Evolutionary conservation across 2,113 vertebrate genomes (phyloP), one percentile per base, ranked within the genome.

Genomic region (Malurus cyaneus): DNA sequence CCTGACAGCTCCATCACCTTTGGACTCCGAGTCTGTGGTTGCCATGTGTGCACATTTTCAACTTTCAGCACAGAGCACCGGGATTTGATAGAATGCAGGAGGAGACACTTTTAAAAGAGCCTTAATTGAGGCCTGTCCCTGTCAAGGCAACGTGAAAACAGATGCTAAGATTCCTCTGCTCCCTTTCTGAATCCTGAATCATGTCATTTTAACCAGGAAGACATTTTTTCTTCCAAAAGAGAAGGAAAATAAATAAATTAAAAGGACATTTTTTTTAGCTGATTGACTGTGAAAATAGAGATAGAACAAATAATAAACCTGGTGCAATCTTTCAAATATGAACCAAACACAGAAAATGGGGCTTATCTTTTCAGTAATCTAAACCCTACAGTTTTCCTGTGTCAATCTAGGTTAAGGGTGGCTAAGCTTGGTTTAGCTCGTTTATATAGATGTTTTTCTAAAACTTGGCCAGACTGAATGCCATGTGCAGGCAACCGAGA

Each of bases 1-100:
- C 81, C 74, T 93, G 82, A 89, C 90, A 94, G 82, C 53, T 74
- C 90, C 7, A 2, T 41, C 89, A 64, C 66, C 81, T 92, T 93
- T 80, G 76, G 64, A 50, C 85, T 32, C 9, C 0, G 16, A 67
- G 47, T 53, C 71, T 92, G 82, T 14, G 20, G 31, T 67, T 60
- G 57, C 61, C 42, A 19, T 81, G 71, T 80, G 76, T 49, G 76
- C 53, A 29, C 67, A 65, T 28, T 71, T 77, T 50, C 53, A 44
- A 74, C 79, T 78, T 65, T 39, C 86, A 72, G 79, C 65, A 94
- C 23, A 74, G n/a, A 83, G 56, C 85, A 73, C 34, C 2, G 2
- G 53, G 47, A 49, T 36, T 94, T 92, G 80, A 88, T 42, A 53
- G 21, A 93, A 66, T 31, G 72, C 76, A 90, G 87, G 71, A 93